These are phyloP conservation scores for Apis dorsata DNA, from an alignment of 1,140 invertebrate genomes.

Conservation along the genomic window DNA sequence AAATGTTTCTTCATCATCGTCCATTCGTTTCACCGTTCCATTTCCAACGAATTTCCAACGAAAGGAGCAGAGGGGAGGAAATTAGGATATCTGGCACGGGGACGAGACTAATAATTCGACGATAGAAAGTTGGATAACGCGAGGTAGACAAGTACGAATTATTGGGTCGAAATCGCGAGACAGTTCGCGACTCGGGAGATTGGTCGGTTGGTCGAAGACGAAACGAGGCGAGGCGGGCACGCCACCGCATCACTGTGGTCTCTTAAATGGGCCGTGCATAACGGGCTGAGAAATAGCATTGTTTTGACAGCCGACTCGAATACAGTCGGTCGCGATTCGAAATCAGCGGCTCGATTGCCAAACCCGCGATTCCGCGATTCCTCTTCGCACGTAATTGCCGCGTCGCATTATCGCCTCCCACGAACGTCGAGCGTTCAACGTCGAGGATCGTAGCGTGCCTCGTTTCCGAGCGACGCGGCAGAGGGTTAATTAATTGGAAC, in stretches of 20 bases:
- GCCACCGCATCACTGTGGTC: slow-evolving; percentile 36
- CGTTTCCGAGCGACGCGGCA: too few species aligned
- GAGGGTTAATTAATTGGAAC: background rate
- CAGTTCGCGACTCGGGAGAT: slow-evolving; percentile 25
- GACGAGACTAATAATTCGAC: slow-evolving; percentile 1
- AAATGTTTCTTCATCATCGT: background rate
- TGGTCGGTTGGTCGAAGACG: background rate
- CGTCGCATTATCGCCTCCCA: background rate
- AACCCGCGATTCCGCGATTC: slow-evolving; percentile 23
- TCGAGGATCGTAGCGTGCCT: background rate
- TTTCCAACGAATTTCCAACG: background rate
- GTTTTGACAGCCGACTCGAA: slow-evolving; percentile 74
- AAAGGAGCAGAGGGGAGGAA: background rate
- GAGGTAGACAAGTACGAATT: slow-evolving; percentile 9
- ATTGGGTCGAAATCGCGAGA: slow-evolving; percentile 32
- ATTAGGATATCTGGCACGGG: too few species aligned
- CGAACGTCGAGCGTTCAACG: background rate
- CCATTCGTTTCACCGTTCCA: too few species aligned
- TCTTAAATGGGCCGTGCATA: slow-evolving; percentile 75
- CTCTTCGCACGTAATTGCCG: background rate
- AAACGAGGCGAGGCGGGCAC: slow-evolving; percentile 58
- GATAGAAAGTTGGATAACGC: background rate
- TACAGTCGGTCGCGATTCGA: slow-evolving; percentile 39
- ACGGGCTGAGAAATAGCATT: slow-evolving; percentile 74
- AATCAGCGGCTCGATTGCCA: slow-evolving; percentile 16